Base-by-base conservation (phyloP, 1,140 invertebrate species). In the Drosophila littoralis region DNA sequence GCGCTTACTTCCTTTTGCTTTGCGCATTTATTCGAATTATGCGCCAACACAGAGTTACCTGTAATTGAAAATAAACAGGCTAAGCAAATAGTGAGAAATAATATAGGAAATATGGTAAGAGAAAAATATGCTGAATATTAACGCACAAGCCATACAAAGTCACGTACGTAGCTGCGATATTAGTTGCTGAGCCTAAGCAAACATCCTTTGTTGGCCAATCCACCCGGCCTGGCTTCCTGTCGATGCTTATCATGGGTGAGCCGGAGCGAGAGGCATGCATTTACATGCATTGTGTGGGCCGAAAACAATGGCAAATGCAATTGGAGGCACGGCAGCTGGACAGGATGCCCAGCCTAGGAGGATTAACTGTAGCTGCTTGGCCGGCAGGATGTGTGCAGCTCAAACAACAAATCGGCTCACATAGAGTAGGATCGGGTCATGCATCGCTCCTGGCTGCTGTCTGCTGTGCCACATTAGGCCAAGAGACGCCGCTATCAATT, bases 41-140 rank as follows among this genome's bases (percentile, higher is more conserved):
- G 82, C 83, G 45, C 60, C 65, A 69, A 63, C 83, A 82, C 75
- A 57, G 38, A 42, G 22, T 61, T 54, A 57, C 48, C 58, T 51
- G 52, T 88, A 86, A 88, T 86, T 86, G 82, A 86, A 86, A 79
- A 72, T 74, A 85, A 86, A 86, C 82, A 86, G 33, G 66, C 64
- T 76, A 70, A 85, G 79, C 71, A 88, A 88, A 86, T 86, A 86
- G 45, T 22, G 38, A 42, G 17, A 36, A 55, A 54, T 52, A 64
- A 65, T 48, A 59, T 28, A 65, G 32, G 9, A 50, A 68, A 51
- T 59, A 48, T 52, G 40, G n/a, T 42, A 10, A 22, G 17, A 17
- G 43, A 67, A 45, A 64, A 43, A 66, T 45, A 52, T 42, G 63
- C 55, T 48, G 40, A 57, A 57, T 45, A 78, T 73, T 71, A 81